Evolutionary conservation across 2,888 invertebrate species (phyloP), one percentile per base, ranked within the genome.

Genomic region (Anaspis maculata): DNA sequence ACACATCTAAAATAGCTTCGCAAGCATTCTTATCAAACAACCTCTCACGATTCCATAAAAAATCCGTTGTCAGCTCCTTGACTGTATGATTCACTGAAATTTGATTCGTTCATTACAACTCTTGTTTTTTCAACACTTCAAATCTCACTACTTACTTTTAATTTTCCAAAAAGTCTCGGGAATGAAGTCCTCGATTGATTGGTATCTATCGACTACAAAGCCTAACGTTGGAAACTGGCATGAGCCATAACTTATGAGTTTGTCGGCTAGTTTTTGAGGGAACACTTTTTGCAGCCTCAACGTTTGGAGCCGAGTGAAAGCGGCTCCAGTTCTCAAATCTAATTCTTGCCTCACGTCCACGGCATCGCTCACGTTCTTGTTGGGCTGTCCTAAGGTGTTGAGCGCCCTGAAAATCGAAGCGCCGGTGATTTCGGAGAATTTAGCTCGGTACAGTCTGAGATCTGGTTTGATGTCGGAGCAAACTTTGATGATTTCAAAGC

Each of bases 141-240:
- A 19, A 24, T 9, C 24, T 11, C 4, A 24, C 6, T 27, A 48
- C 37, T 42, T 59, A 83, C 86, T 82, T 76, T 78, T 83, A 27
- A 98, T 76, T 65, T 89, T 95, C 97, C 98, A 99, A 69, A 97
- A 99, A 3, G 79, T 73, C 67, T 98, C 96, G 0, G 89, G 71
- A 5, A 94, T 76, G 66, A 99, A 99, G 42, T 78, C 79, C 61
- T 92, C 83, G 27, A 92, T 83, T 13, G 91, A 89, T 57, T 91
- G 81, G 61, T 87, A 97, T 30, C 98, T 74, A 63, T 98, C 95
- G 0, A 95, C 97, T n/a, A 99, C 96, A 74, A 99, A 99, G 2
- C 98, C 98, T n/a, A 99, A 70, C 0, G 98, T 99, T 3, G 98
- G 98, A 64, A 99, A 97, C 66, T 99, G 98, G 59, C 98, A 99